Evolutionary conservation across 2,797 vertebrate species (phyloP), one percentile per base, ranked within the genome.

Genomic region (Echeneis naucrates): DNA sequence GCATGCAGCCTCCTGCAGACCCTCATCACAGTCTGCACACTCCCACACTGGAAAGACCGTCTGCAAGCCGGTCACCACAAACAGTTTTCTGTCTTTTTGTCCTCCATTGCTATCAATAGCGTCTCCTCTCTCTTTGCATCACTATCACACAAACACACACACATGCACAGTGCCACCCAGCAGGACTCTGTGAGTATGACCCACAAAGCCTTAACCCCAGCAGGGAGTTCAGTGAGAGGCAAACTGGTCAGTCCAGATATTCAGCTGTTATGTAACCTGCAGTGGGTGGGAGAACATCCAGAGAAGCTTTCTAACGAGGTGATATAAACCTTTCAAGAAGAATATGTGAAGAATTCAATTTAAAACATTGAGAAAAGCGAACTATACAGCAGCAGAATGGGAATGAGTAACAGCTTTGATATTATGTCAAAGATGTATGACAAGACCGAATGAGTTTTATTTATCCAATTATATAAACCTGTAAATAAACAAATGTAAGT

Each of bases 161-260:
- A 54, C 67, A 74, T 24, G 48, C 27, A 68, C 50, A 50, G 33
- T 6, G 64, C 38, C 62, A 40, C 66, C 54, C 83, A 26, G 61
- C 72, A 57, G 82, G 67, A 48, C 78, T 75, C 82, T 42, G 70
- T 74, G 77, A 76, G 78, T 81, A 76, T 70, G 66, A 85, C 76
- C 85, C 79, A 72, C 42, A 55, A n/a, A 53, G 74, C 58, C 24
- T 73, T 42, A 48, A 75, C 66, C 67, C 73, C 44, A 44, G 53
- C 8, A 19, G 44, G 42, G 66, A 33, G 44, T n/a, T 37, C n/a
- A n/a, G 70, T 55, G 54, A 56, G 48, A 56, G 42, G 64, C 68
- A 51, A 80, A 84, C 70, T 68, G 87, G 88, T 85, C 67, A 60
- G 74, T 75, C 37, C 58, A 3, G 45, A 14, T 58, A 38, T 32